Conservation (phyloP, 2,113 vertebrate species). For the Scolopax mira region DNA sequence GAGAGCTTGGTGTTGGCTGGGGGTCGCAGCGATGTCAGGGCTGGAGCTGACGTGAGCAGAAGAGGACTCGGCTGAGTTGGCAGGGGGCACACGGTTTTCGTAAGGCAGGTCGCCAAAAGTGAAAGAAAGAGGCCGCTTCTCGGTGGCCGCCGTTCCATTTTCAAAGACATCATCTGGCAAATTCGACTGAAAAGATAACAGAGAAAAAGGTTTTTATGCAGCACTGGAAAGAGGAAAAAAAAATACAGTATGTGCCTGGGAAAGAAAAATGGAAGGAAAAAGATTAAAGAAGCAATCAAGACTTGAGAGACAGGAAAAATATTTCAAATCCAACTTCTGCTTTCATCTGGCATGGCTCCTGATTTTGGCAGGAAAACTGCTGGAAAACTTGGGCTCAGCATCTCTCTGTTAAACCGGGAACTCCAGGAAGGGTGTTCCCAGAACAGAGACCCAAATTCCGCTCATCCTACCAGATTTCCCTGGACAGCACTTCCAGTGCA, state of each 20-base stretch:
- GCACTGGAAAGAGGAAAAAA: neutral
- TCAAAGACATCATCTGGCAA: constrained; percentile 90
- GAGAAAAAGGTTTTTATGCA: neutral
- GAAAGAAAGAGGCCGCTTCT: constrained; percentile 88
- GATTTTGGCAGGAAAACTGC: neutral
- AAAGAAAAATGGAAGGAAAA: neutral
- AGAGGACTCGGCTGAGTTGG: constrained; percentile 25
- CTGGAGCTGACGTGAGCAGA: constrained; percentile 71
- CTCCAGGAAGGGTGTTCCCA: neutral
- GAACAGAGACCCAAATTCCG: neutral
- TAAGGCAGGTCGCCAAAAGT: constrained; percentile 84
- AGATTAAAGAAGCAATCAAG: neutral
- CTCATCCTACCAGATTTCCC: neutral
- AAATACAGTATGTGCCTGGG: neutral
- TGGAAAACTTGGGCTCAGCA: neutral
- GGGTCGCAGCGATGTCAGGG: constrained; percentile 84
- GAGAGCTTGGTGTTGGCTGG: constrained; percentile 70
- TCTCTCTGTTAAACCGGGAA: neutral
- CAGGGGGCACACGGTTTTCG: constrained; percentile 59
- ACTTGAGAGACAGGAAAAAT: neutral
- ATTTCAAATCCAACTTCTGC: neutral
- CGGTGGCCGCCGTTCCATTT: constrained; percentile 74
- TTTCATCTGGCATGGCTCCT: neutral
- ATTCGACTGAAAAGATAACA: constrained; percentile 78
- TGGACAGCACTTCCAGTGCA: neutral